Percentiles rank a stretch among this genome's conserved stretches.
Conservation (phyloP, 2,888 invertebrate genomes). For the Drosophila longiperda region DNA sequence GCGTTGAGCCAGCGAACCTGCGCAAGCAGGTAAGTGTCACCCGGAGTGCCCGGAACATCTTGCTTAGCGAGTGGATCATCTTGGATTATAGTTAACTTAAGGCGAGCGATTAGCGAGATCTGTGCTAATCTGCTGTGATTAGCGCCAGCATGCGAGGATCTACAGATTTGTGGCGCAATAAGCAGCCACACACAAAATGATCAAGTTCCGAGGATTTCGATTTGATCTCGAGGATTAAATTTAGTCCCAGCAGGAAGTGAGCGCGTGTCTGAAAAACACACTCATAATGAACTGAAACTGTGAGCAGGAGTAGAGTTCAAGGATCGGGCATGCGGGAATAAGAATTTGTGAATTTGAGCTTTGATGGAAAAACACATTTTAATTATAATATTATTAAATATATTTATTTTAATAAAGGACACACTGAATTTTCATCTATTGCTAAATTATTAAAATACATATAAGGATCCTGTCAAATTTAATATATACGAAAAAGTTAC, state of each 20-base stretch:
- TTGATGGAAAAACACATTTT: neutral
- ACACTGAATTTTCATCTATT: neutral
- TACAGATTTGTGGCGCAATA: constrained; percentile 64
- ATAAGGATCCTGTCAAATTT: neutral
- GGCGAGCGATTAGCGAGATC: constrained; percentile 56
- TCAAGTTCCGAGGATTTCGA: constrained; percentile 58
- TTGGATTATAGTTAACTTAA: constrained; percentile 77
- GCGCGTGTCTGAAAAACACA: constrained; percentile 1
- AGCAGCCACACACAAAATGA: constrained; percentile 38
- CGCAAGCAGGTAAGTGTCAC: constrained; percentile 20
- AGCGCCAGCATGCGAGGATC: constrained; percentile 67
- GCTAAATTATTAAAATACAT: neutral
- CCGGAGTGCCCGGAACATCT: constrained; percentile 51
- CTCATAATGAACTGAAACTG: constrained; percentile 22
- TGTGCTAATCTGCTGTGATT: constrained; percentile 38
- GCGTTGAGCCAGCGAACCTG: constrained; percentile 9
- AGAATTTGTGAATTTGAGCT: neutral
- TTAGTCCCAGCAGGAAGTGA: constrained; percentile 43
- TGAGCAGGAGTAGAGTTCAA: neutral
- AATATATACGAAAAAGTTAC: neutral
- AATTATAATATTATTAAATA: neutral
- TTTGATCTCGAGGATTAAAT: constrained; percentile 59
- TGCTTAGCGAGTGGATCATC: constrained; percentile 61
- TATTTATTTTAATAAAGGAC: neutral
- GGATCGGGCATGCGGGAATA: neutral